A percentile compares a stretch with the other conserved stretches of the same genome.
phyloP scores from a whole-genome alignment of 2,113 vertebrate species.

The Mystacornis crossleyi region DNA sequence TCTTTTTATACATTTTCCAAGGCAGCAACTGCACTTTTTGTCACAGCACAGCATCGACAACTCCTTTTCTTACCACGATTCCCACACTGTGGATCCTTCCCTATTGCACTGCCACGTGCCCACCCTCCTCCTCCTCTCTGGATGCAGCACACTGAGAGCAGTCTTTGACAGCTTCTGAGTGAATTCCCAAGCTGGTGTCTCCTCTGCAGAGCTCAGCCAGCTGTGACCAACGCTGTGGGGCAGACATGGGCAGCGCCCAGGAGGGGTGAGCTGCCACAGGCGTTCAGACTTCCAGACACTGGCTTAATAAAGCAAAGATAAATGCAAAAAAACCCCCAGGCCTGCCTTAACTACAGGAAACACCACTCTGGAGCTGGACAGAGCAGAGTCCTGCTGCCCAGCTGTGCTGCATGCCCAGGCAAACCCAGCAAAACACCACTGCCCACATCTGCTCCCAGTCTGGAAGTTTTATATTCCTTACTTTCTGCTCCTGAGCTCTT shows the following conservation, averaged over 20 bases:
- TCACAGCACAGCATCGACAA: neutral
- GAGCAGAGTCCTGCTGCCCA: neutral
- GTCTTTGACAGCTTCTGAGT: neutral
- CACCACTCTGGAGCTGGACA: neutral
- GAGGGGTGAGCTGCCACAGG: accelerated
- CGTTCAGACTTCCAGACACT: neutral
- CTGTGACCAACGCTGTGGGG: neutral
- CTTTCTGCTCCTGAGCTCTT: neutral
- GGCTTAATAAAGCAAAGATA: neutral
- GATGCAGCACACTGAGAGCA: neutral
- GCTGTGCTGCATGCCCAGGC: neutral
- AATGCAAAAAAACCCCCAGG: neutral
- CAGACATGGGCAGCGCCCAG: neutral
- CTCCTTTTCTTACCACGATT: neutral
- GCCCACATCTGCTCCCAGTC: accelerated
- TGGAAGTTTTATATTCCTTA: neutral
- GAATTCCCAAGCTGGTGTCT: accelerated
- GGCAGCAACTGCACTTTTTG: neutral
- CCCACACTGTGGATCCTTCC: neutral
- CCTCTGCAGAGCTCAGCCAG: neutral
- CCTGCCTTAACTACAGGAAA: neutral
- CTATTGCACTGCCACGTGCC: accelerated
- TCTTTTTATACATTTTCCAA: neutral
- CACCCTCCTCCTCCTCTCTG: neutral
- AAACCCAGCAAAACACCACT: neutral